Conservation (phyloP, 2,888 invertebrate species). For the Drosophila paranaensis region DNA sequence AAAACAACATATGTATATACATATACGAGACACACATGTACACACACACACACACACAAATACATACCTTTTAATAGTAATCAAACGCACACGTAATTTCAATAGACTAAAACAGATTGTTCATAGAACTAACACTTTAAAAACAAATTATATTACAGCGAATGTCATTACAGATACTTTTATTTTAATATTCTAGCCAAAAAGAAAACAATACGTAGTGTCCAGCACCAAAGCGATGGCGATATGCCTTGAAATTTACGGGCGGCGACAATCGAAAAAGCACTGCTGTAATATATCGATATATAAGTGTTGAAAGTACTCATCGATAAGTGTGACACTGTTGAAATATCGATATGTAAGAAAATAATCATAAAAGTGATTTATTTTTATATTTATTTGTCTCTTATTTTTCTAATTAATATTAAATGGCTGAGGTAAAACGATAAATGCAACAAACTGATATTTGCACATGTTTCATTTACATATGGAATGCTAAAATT, state of each 20-base stretch:
- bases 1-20: constrained; percentile 20
- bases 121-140: constrained; percentile 3
- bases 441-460: background rate
- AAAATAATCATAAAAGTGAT: background rate
- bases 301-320: background rate
- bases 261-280: constrained; percentile 25
- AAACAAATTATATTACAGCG: background rate
- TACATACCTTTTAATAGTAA: constrained; percentile 43
- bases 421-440: background rate
- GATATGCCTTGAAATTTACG: constrained; percentile 20
- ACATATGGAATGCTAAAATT: too few species aligned
- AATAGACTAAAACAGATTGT: background rate
- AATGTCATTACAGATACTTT: constrained; percentile 11
- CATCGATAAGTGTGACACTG: background rate
- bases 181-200: too few species aligned
- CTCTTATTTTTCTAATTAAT: too few species aligned
- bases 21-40: constrained; percentile 1
- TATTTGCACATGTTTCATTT: background rate
- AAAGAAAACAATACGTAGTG: constrained; percentile 13
- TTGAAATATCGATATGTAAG: background rate
- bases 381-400: background rate
- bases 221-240: constrained; percentile 24
- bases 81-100: constrained; percentile 32
- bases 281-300: constrained; percentile 11
- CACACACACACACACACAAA: constrained; percentile 8